Conservation (phyloP, 1,140 invertebrate genomes). For the Papilio polyxenes region DNA sequence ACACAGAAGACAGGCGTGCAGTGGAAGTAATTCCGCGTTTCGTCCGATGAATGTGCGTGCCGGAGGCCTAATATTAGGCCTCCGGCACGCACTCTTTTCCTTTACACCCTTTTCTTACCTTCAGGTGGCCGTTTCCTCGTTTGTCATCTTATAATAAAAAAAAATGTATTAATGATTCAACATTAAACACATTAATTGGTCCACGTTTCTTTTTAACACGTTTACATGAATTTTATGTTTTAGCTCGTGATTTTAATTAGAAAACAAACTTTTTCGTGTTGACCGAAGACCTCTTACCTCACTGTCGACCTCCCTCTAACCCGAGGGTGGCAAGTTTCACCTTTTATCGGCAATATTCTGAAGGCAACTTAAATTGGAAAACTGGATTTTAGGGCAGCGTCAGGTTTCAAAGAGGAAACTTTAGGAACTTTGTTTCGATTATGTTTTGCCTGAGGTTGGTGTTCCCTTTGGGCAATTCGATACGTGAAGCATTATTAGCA, state of each 20-base stretch:
- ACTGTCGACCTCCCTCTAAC: conserved; percentile 28
- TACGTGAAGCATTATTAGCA: conserved; percentile 3
- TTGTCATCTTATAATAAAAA: no score
- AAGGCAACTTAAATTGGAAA: conserved; percentile 61
- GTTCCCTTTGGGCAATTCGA: conserved; percentile 36
- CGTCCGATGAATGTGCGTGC: no score
- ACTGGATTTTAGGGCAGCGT: conserved; percentile 44
- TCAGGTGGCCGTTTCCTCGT: no score
- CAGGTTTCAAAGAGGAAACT: conserved; percentile 46
- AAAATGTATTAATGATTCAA: no score
- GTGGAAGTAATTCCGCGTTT: no score
- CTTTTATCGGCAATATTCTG: conserved; percentile 54
- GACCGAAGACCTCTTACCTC: conserved; percentile 9
- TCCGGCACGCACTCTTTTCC: no score
- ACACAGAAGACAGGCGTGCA: no score
- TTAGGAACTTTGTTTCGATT: conserved; percentile 44
- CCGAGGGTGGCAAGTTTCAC: conserved; percentile 49
- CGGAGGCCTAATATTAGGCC: no score
- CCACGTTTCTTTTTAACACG: not conserved
- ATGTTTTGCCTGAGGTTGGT: conserved; percentile 35
- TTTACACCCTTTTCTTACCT: no score
- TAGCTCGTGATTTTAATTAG: conserved; percentile 26
- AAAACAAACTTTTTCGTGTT: not conserved
- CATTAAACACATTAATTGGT: no score
- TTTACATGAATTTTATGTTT: not conserved